Conservation (phyloP, 2,797 vertebrate genomes). For the Sebastes minor region DNA sequence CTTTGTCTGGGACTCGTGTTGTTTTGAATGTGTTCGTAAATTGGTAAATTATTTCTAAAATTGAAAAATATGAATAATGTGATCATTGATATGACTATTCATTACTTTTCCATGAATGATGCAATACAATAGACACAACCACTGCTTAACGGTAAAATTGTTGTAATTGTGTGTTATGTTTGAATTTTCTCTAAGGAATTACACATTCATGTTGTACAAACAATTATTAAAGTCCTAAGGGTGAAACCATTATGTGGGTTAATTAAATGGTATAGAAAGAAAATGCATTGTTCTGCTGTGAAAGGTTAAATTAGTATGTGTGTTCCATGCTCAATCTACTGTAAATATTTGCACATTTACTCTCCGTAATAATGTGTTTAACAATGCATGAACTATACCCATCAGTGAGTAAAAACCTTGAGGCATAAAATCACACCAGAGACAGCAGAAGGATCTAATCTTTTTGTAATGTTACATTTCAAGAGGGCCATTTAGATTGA, state of each 20-base stretch:
- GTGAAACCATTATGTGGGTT: background rate
- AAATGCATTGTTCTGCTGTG: background rate
- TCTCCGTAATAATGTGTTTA: conserved; percentile 16
- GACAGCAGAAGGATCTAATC: background rate
- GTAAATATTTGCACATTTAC: background rate
- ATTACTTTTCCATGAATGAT: background rate
- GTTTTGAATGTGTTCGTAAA: background rate
- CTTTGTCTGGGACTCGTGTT: background rate
- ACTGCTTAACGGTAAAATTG: background rate
- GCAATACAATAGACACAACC: background rate
- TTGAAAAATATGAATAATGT: background rate
- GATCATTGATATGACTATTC: background rate
- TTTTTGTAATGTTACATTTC: conserved; percentile 11
- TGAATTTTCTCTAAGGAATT: background rate
- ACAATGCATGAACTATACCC: conserved; percentile 1
- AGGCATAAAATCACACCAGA: conserved; percentile 1
- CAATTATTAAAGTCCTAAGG: background rate
- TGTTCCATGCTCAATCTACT: background rate
- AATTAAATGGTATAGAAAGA: background rate
- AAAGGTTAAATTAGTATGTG: background rate
- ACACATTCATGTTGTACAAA: background rate
- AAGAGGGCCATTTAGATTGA: background rate
- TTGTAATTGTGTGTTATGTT: background rate
- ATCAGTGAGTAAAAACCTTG: background rate
- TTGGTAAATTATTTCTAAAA: background rate